Evolutionary conservation across 2,888 invertebrate genomes (phyloP), one percentile per base, ranked within the genome.

Genomic region (Cremastinae sp.): DNA sequence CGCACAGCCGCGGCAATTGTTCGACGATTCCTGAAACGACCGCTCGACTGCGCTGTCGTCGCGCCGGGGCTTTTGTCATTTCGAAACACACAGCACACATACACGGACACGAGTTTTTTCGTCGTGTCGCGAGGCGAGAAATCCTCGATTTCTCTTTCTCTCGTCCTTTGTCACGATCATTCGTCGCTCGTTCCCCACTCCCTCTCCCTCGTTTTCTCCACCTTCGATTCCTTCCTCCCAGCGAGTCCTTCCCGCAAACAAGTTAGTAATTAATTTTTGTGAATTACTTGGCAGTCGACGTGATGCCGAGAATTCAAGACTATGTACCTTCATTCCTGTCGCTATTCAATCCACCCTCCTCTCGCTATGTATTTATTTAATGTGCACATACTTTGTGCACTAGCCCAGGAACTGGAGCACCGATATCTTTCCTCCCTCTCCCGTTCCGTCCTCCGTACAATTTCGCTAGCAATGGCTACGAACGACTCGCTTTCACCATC

Each of bases 181-280:
- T 7, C 47, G 49, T 14, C 47, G 54, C 36, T 56, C 45, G 22
- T 36, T 61, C 41, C 62, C 43, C 43, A 45, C 34, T 61, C 14
- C 45, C 34, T 28, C 12, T 51, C 28, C 41, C 59, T 69, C 59
- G 49, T 59, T 68, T 56, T 20, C 68, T 58, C 20, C 10, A 18
- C 20, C 58, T 56, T 22, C 59, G 49, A 38, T 20, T 10, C 47
- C 45, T 43, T 14, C 49, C 45, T 78, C 78, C 79, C 78, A 79
- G 80, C 79, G 80, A 34, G 34, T 18, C 53, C 73, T 65, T 62
- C 68, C 34, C 66, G 66, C 61, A 82, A 85, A 85, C 87, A 84
- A 86, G 86, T 87, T 86, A 79, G 84, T 87, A 87, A 87, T 88
- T 88, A 87, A 88, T 88, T 88, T 87, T 87, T 87, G 86, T 84